These are phyloP conservation scores for Climacteris rufus DNA, from an alignment of 2,113 vertebrate genomes.

Conservation along the genomic window DNA sequence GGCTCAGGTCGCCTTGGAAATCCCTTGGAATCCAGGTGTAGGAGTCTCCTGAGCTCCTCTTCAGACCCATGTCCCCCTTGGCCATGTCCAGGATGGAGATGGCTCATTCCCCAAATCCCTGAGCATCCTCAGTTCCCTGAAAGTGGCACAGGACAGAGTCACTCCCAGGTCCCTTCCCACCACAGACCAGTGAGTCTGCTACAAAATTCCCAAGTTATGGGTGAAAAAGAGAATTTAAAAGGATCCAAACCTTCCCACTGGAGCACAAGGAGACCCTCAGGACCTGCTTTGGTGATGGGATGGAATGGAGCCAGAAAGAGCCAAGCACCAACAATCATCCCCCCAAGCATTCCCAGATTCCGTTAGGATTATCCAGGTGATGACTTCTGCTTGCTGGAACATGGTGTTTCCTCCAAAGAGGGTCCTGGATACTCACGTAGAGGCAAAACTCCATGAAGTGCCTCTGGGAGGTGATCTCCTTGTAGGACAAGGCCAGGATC, in stretches of 20 bases:
- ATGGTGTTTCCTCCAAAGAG: neutral
- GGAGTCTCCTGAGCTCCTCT: neutral
- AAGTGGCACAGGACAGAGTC: neutral
- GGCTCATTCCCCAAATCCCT: neutral
- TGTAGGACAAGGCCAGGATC: neutral
- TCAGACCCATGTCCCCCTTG: neutral
- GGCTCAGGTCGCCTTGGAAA: fast-evolving
- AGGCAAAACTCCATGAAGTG: neutral
- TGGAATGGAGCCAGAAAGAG: neutral
- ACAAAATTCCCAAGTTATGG: neutral
- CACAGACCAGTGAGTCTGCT: fast-evolving
- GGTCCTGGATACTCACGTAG: neutral
- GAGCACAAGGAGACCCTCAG: neutral
- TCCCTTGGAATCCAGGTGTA: fast-evolving
- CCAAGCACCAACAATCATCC: neutral
- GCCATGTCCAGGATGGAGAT: fast-evolving
- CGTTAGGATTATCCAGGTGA: neutral
- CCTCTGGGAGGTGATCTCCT: neutral
- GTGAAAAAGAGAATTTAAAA: neutral
- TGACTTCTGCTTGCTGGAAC: neutral
- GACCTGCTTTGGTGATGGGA: neutral
- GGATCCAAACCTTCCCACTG: neutral
- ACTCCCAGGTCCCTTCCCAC: neutral
- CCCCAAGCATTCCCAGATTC: neutral
- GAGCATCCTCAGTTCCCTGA: neutral